Percentiles rank a stretch among this genome's conserved stretches.
Conservation (phyloP, 2,888 invertebrate species). For the Archaeoteleia sp. region DNA sequence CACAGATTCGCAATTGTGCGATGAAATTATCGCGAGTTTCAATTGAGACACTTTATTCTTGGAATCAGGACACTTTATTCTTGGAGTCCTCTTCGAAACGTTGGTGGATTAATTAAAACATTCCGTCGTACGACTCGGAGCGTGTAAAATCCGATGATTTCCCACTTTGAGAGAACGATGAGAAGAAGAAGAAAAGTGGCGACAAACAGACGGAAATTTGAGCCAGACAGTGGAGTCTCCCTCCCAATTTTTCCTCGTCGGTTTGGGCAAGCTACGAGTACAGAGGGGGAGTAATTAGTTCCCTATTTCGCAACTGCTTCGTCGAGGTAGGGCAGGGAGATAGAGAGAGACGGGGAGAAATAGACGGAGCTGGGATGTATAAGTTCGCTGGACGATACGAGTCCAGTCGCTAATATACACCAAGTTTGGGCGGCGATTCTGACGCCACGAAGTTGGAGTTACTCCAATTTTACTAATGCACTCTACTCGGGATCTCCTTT, state of each 20-base stretch:
- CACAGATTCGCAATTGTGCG: too few species aligned
- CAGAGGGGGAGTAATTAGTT: conserved; percentile 39
- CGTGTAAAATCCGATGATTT: too few species aligned
- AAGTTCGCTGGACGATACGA: conserved; percentile 42
- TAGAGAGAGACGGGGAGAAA: not conserved
- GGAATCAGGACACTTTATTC: too few species aligned
- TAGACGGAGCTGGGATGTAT: conserved; percentile 31
- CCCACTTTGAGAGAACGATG: too few species aligned
- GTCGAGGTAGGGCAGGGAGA: conserved; percentile 12
- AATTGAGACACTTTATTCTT: too few species aligned
- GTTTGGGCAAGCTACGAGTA: not conserved
- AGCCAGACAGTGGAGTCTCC: not conserved
- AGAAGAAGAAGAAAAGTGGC: not conserved
- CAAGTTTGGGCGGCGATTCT: conserved; percentile 48
- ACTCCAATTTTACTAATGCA: conserved; percentile 72
- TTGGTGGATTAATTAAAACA: too few species aligned
- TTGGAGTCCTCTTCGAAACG: too few species aligned
- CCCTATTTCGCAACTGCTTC: conserved; percentile 30
- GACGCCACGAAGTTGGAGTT: conserved; percentile 65
- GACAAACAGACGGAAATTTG: conserved; percentile 3
- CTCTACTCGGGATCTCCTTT: conserved; percentile 29
- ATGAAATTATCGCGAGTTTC: too few species aligned
- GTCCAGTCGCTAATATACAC: conserved; percentile 42
- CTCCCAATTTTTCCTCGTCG: conserved; percentile 1
- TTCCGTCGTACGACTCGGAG: too few species aligned